Percentiles rank a stretch among this genome's conserved stretches.
Conservation (phyloP, 2,888 invertebrate genomes). For the Xanthostigma xanthostigma region DNA sequence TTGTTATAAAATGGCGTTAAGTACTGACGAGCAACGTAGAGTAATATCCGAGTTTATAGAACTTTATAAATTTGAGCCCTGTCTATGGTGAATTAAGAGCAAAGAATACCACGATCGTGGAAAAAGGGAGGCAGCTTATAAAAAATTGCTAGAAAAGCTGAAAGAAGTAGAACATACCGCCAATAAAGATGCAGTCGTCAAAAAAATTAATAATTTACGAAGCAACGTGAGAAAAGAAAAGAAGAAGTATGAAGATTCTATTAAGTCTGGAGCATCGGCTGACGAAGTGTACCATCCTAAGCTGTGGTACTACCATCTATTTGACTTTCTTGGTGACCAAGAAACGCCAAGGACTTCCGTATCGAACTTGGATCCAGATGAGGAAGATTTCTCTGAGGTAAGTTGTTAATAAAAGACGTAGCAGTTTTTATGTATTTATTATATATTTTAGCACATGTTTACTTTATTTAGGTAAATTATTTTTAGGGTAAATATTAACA, state of each 20-base stretch:
- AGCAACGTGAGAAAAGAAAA: slow-evolving; percentile 8
- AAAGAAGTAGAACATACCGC: slow-evolving; percentile 10
- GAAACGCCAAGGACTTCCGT: slow-evolving; percentile 5
- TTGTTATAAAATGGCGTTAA: no score
- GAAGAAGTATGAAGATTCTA: slow-evolving; percentile 12
- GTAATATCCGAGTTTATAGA: no score
- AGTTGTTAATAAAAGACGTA: slow-evolving; percentile 4
- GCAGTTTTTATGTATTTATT: no score
- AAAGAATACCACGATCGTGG: no score
- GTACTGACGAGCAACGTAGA: no score
- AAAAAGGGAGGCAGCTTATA: slow-evolving; percentile 5
- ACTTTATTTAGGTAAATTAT: no score
- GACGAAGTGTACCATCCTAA: slow-evolving; percentile 15
- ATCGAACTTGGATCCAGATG: slow-evolving; percentile 6
- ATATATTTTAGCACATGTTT: no score
- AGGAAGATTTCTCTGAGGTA: slow-evolving; percentile 6
- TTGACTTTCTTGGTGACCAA: slow-evolving; percentile 14
- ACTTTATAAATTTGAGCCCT: no score
- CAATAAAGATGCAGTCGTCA: no score
- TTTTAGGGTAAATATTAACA: no score
- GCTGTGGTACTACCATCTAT: slow-evolving; percentile 16
- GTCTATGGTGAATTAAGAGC: no score
- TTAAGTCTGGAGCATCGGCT: slow-evolving; percentile 13
- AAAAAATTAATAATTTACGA: not conserved
- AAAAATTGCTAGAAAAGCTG: not conserved